Base-by-base conservation (phyloP, 2,888 invertebrate species). In the Himalopsyche tibetana region DNA sequence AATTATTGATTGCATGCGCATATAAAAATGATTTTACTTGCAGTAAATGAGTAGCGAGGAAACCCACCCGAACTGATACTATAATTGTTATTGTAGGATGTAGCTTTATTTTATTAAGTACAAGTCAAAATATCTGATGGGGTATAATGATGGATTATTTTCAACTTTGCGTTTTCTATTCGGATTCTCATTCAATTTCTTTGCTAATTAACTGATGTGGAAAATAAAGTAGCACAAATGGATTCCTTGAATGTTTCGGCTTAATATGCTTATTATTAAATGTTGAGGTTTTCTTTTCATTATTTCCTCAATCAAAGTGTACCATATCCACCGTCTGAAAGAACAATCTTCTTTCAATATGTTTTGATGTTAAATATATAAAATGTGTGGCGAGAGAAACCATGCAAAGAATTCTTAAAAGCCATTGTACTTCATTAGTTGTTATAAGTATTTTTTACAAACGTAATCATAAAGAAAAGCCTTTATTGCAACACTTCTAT, bases 51-150 rank as follows among this genome's bases (percentile, higher is more conserved):
- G 63, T 63, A 63, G 63, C n/a, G 63, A 63, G 63, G 28, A 63
- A 63, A 63, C 63, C 63, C 63, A 63, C 63, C 63, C 63, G 63
- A 63, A 63, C 63, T 63, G 63, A 63, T 63, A 63, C 63, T 63
- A 63, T 63, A 63, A 19, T 63, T 63, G 28, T 63, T 19, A 63
- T 63, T 63, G 15, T 63, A 63, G 63, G 63, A 63, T 19, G 63
- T 63, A 63, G 19, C 63, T 63, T 63, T 63, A 63, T 63, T 63
- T 63, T 5, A 56, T 56, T n/a, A 63, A 63, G 19, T 63, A 19
- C 8, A 63, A 63, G 63, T 63, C 19, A 6, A 19, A 63, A 63
- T 28, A 63, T 63, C n/a, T 19, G n/a, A 63, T 63, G 63, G 19
- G 51, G 28, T 63, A 63, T 63, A 63, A 63, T 63, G 63, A 63